Evolutionary conservation across 2,797 vertebrate species (phyloP).

Genomic region (Pseudochirops corinnae): DNA sequence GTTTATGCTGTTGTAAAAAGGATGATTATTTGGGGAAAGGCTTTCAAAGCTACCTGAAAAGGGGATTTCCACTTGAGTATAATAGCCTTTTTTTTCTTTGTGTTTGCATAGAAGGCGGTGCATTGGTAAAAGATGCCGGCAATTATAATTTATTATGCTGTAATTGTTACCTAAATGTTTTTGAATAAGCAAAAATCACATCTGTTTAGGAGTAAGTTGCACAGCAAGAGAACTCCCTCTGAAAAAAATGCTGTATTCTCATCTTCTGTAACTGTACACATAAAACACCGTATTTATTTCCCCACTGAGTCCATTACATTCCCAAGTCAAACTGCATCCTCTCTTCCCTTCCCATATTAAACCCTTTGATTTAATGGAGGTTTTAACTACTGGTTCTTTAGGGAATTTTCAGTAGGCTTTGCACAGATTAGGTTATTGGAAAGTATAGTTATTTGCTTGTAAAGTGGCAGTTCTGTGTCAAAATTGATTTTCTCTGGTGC

Average conservation of each 20-base stretch:
- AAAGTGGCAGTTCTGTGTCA: constrained; percentile 93
- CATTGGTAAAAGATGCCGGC: constrained; percentile 85
- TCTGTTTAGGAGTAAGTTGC: constrained; percentile 90
- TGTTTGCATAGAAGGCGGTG: constrained; percentile 85
- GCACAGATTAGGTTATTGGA: constrained; percentile 94
- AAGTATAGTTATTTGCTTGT: constrained; percentile 94
- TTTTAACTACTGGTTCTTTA: constrained; percentile 92
- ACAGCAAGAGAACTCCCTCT: constrained; percentile 88
- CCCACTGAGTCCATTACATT: constrained; percentile 88
- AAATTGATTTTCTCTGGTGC: constrained; percentile 94
- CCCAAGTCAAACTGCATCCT: constrained; percentile 89
- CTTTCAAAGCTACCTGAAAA: constrained; percentile 81
- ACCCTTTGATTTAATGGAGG: constrained; percentile 94
- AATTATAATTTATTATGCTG: constrained; percentile 90
- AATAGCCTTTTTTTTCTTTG: constrained; percentile 84
- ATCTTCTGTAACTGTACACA: constrained; percentile 87
- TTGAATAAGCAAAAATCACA: constrained; percentile 91
- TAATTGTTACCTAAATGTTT: constrained; percentile 92
- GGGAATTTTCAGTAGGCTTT: constrained; percentile 94
- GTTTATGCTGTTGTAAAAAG: constrained; percentile 66
- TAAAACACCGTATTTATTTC: constrained; percentile 89
- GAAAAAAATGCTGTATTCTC: constrained; percentile 88
- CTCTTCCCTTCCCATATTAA: constrained; percentile 90
- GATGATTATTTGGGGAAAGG: constrained; percentile 77
- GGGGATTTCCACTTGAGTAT: constrained; percentile 81